These are phyloP conservation scores for Globodera ellingtonae DNA, from an alignment of 1,140 invertebrate genomes.

Conservation along the genomic window DNA sequence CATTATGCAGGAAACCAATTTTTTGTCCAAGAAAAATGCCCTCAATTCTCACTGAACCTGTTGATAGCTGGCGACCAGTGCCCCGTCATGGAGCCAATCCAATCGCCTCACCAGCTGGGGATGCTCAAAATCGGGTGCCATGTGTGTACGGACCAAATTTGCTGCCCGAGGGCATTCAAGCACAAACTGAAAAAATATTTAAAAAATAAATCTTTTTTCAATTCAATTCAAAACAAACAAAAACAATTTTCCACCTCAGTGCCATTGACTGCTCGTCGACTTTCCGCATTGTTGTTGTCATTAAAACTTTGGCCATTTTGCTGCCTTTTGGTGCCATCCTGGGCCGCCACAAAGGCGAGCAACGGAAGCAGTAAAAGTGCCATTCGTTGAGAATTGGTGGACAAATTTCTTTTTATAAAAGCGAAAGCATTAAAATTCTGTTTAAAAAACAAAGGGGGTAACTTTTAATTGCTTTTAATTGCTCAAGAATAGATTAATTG, in stretches of 20 bases:
- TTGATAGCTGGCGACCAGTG: conserved; percentile 47
- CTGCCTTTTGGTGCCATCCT: conserved; percentile 9
- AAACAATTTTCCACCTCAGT: conserved; percentile 5
- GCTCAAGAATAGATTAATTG: no score
- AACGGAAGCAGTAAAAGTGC: conserved; percentile 25
- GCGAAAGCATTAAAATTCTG: not conserved
- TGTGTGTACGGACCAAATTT: conserved; percentile 43
- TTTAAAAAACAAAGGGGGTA: no score
- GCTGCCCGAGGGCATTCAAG: conserved; percentile 30
- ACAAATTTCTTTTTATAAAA: not conserved
- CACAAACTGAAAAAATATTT: conserved; percentile 11
- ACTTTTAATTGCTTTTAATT: no score
- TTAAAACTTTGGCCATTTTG: conserved; percentile 9
- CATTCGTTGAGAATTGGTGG: not conserved
- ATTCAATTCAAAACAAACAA: not conserved
- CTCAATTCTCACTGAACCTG: conserved; percentile 31
- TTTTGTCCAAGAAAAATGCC: not conserved
- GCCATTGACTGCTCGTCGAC: conserved; percentile 21
- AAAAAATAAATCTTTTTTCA: not conserved
- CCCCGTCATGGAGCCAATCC: conserved; percentile 55
- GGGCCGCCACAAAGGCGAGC: conserved; percentile 21
- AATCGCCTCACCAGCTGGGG: conserved; percentile 48
- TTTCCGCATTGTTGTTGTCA: not conserved
- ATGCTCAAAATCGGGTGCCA: conserved; percentile 55
- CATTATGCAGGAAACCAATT: no score